These are phyloP conservation scores for Drosophila mimetica DNA, from an alignment of 2,888 invertebrate genomes.

Conservation along the genomic window DNA sequence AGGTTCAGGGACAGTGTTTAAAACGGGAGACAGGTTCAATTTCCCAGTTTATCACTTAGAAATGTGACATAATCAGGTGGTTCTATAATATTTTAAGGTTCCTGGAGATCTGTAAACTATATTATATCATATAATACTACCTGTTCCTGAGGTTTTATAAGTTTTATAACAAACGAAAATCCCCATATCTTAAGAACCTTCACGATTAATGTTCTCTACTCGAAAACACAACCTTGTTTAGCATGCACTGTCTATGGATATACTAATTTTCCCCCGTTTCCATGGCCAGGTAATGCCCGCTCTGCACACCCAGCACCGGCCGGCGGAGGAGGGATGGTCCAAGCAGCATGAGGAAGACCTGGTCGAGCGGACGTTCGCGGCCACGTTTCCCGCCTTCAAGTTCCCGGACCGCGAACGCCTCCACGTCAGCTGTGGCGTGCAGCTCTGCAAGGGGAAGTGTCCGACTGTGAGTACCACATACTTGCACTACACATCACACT, in stretches of 20 bases:
- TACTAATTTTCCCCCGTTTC: neutral
- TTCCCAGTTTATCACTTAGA: neutral
- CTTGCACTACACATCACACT: neutral
- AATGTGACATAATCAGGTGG: conserved; percentile 12
- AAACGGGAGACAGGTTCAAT: conserved; percentile 25
- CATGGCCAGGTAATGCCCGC: conserved; percentile 84
- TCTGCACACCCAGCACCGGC: conserved; percentile 78
- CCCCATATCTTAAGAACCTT: too few relatives aligned
- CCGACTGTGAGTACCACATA: conserved; percentile 85
- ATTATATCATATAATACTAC: too few relatives aligned
- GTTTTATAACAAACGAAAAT: too few relatives aligned
- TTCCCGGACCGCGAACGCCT: conserved; percentile 92
- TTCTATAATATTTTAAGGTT: neutral
- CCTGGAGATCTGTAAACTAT: too few relatives aligned
- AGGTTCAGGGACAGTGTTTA: conserved; percentile 24
- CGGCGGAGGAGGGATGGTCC: conserved; percentile 84
- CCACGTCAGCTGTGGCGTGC: conserved; percentile 91
- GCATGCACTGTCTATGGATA: neutral
- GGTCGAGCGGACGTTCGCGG: conserved; percentile 83
- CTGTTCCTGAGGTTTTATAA: too few relatives aligned
- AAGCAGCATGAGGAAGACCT: conserved; percentile 83
- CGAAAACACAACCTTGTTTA: conserved; percentile 1
- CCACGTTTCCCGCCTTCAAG: conserved; percentile 92
- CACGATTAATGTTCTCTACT: too few relatives aligned
- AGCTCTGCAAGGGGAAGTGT: conserved; percentile 90